Conservation (phyloP, 2,113 vertebrate genomes). For the Micromys minutus region DNA sequence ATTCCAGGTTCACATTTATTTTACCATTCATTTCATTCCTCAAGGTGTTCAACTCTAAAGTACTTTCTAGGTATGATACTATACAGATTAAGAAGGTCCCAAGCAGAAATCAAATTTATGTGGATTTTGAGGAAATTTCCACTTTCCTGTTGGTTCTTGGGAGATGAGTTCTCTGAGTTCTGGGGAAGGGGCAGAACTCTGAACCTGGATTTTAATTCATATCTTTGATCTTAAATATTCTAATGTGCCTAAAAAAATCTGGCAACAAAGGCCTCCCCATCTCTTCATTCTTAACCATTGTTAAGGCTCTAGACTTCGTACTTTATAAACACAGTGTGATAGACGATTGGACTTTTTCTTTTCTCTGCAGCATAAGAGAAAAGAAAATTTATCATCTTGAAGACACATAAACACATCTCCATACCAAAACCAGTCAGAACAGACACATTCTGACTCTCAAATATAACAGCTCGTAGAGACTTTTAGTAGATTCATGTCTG, state of each 20-base stretch:
- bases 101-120: conserved; percentile 9
- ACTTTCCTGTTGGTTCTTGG: not conserved
- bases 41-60: not conserved
- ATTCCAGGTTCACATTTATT: conserved; percentile 5
- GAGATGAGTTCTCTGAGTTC: conserved; percentile 12
- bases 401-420: conserved; percentile 37
- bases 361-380: not conserved
- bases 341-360: not conserved
- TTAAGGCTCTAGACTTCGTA: not conserved
- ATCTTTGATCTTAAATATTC: not conserved
- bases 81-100: not conserved
- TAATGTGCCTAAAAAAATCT: not conserved
- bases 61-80: not conserved
- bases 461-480: not conserved
- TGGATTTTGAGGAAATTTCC: not conserved
- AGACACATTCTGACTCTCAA: not conserved
- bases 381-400: conserved; percentile 5
- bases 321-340: not conserved
- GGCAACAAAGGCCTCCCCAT: not conserved
- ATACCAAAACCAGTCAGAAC: not conserved
- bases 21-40: not conserved
- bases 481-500: conserved; percentile 18
- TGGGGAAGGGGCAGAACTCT: not conserved
- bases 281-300: not conserved
- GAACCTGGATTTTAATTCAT: conserved; percentile 40